Evolutionary conservation across 2,888 invertebrate species (phyloP).

Genomic region (Ligdia adustata): DNA sequence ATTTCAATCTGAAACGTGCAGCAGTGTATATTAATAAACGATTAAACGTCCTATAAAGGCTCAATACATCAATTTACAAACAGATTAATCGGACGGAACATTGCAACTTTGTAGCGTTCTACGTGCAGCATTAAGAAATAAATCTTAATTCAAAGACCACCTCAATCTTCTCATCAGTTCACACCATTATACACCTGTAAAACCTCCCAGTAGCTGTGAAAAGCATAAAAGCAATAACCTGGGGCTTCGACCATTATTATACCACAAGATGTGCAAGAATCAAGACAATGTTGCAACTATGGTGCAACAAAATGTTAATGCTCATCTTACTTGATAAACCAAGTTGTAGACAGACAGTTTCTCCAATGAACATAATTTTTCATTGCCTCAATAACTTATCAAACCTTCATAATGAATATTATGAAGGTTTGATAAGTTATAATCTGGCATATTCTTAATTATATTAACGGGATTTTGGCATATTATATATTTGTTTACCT

Average conservation of each 20-base stretch:
- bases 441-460: too few relatives aligned
- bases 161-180: constrained; percentile 19
- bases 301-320: too few relatives aligned
- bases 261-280: not conserved
- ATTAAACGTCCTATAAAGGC: constrained; percentile 5
- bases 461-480: too few relatives aligned
- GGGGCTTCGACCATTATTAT: constrained; percentile 11
- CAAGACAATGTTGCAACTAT: constrained; percentile 10
- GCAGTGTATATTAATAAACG: constrained; percentile 8
- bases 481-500: too few relatives aligned
- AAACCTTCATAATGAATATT: too few relatives aligned
- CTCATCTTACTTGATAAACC: too few relatives aligned
- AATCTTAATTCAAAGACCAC: constrained; percentile 15
- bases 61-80: not conserved
- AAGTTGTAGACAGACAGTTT: too few relatives aligned
- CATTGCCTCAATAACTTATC: too few relatives aligned
- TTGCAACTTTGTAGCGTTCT: constrained; percentile 9
- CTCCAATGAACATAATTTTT: too few relatives aligned
- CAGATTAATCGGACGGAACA: constrained; percentile 6
- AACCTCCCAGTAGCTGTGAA: constrained; percentile 19
- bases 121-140: constrained; percentile 15
- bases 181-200: constrained; percentile 16
- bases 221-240: constrained; percentile 13
- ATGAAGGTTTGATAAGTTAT: too few relatives aligned
- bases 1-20: constrained; percentile 1